Evolutionary conservation across 2,888 invertebrate species (phyloP), one percentile per base, ranked within the genome.

Genomic region (Uropetala carovei): DNA sequence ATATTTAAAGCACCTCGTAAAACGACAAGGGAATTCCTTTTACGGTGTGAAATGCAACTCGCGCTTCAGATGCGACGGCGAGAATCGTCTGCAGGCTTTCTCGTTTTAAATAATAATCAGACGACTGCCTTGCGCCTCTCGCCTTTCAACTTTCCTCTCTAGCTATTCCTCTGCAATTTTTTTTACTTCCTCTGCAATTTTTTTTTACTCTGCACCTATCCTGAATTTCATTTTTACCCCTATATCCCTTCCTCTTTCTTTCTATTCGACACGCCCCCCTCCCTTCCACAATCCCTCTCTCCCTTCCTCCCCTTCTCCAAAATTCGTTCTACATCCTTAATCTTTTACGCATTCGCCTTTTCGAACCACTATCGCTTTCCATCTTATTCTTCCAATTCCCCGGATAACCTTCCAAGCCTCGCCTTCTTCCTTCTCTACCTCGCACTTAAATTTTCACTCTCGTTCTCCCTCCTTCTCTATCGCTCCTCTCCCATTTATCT

Each of bases 91-190:
- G 75, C 22, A 27, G 22, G 75, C 75, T 75, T 22, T n/a, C 68
- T 75, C 75, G 13, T 75, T n/a, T n/a, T 75, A 75, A 27, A 75
- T 75, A 75, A 75, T 75, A 75, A 75, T 75, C 68, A 68, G 22
- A 68, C 9, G 68, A 68, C 9, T 22, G 10, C n/a, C 68, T 68
- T 9, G n/a, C 22, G n/a, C 68, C 22, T 18, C 64, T 68, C 68
- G 22, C 68, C 22, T 68, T 68, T n/a, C 18, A 68, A 68, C 2
- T n/a, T 68, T 10, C 68, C 0, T n/a, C 22, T 22, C 68, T n/a
- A n/a, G 7, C 68, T n/a, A n/a, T 68, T n/a, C 68, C 2, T n/a
- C 22, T 43, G 43, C 43, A 1, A 43, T 43, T 43, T 43, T 43
- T 43, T 43, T 43, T 43, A n/a, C n/a, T n/a, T n/a, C n/a, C n/a